A percentile compares a stretch with the other conserved stretches of the same genome.
These are phyloP conservation scores for Perca schrenkii DNA, from an alignment of 2,113 vertebrate species.

Conservation along the genomic window DNA sequence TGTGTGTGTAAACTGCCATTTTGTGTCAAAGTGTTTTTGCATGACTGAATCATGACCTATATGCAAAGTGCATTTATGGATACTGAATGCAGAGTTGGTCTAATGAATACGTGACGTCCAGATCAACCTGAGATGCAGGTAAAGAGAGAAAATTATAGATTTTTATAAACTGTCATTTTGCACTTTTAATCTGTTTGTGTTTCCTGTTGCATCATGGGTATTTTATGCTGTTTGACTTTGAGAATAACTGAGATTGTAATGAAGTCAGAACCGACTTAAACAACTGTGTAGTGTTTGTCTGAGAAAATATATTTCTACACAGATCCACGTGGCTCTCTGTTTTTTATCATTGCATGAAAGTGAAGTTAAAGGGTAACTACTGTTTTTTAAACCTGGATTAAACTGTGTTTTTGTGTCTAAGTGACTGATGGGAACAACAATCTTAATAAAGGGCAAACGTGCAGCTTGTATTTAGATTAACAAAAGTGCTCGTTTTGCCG, in stretches of 20 bases:
- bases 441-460: too few relatives aligned
- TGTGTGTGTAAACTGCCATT: slow-evolving; percentile 28
- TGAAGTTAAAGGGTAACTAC: background rate
- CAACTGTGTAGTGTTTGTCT: slow-evolving; percentile 37
- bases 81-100: slow-evolving; percentile 42
- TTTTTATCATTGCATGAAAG: background rate
- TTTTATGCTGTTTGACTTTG: background rate
- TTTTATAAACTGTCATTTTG: slow-evolving; percentile 5
- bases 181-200: slow-evolving; percentile 12
- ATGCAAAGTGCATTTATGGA: slow-evolving; percentile 58
- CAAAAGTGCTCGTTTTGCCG: too few relatives aligned
- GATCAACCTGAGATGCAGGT: background rate
- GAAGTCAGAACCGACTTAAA: slow-evolving; percentile 24
- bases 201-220: slow-evolving; percentile 22
- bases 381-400: too few relatives aligned
- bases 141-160: background rate
- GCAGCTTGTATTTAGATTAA: too few relatives aligned
- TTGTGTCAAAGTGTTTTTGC: slow-evolving; percentile 44
- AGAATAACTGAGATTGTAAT: background rate
- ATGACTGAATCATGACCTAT: slow-evolving; percentile 50
- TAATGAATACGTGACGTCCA: background rate
- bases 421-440: too few relatives aligned
- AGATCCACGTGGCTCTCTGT: background rate
- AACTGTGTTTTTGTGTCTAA: too few relatives aligned
- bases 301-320: slow-evolving; percentile 68